These are phyloP conservation scores for Pocota personata DNA, from an alignment of 2,888 invertebrate genomes.

Conservation along the genomic window DNA sequence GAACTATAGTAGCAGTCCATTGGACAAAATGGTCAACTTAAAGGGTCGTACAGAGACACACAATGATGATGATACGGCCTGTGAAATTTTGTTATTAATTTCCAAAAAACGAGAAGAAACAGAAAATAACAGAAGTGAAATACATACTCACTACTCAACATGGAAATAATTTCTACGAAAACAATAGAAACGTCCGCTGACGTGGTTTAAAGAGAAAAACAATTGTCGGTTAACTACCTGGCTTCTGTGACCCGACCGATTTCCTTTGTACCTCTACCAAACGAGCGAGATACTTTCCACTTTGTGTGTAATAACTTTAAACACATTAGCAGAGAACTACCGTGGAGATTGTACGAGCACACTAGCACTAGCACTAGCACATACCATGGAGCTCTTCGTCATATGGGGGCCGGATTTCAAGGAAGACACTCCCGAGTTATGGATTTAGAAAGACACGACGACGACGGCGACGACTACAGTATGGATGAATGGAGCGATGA, in stretches of 20 bases:
- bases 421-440: conserved; percentile 55
- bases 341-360: conserved; percentile 25
- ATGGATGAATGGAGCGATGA: conserved; percentile 58
- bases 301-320: conserved; percentile 58
- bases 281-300: conserved; percentile 61
- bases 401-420: conserved; percentile 51
- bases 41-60: conserved; percentile 52
- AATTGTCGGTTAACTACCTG: conserved; percentile 72
- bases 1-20: conserved; percentile 68
- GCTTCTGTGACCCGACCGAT: conserved; percentile 71
- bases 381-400: neutral
- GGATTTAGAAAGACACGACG: conserved; percentile 45
- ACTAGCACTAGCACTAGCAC: neutral
- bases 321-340: conserved; percentile 52
- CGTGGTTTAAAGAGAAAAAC: conserved; percentile 65
- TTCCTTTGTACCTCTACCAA: conserved; percentile 57
- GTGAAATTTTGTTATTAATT: conserved; percentile 73
- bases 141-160: conserved; percentile 48
- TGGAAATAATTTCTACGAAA: conserved; percentile 69
- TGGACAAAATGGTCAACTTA: conserved; percentile 72
- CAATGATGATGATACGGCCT: conserved; percentile 54
- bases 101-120: conserved; percentile 34
- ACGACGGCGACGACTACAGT: neutral
- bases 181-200: conserved; percentile 68
- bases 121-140: conserved; percentile 49